Base-by-base conservation (phyloP, 2,113 vertebrate genomes). In the Vireo altiloquus region DNA sequence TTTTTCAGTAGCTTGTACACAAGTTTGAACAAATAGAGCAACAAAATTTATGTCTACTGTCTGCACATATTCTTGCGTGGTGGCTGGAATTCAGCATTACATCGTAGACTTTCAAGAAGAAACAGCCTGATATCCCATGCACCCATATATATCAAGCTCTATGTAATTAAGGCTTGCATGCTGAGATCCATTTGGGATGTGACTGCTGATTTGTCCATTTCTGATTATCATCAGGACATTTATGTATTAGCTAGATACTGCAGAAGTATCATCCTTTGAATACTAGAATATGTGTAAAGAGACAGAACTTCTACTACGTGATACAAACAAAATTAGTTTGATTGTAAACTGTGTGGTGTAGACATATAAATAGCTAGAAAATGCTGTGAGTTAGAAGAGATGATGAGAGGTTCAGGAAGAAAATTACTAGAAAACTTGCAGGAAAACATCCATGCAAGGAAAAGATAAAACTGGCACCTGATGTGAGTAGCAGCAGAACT, bases 341-440 rank as follows among this genome's bases (percentile, higher is more conserved):
- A 77, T 61, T 61, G 70, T 28, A 88, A 90, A 72, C 28, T 39
- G 25, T 49, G 53, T 31, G 31, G 5, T 42, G 23, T n/a, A 87
- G 44, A 44, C 33, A 46, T 22, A 42, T 3, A 78, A 76, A 56
- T 35, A 70, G 15, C 28, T 76, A 72, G 35, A 56, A 78, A 71
- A 44, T 1, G 0, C 28, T 57, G 28, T 1, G 0, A 25, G 8
- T 60, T 77, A 40, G 53, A 77, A 72, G 46, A 20, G 37, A 35
- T 74, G 52, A 82, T 60, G 40, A 44, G 50, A 54, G 31, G 15
- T 53, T 87, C 25, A 46, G 63, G 66, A 85, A 79, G 50, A 79
- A 37, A 68, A 66, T 10, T 9, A 27, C 25, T 31, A 54, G 33
- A 56, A 13, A 60, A 18, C 13, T 54, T 82, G 17, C 8, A 23